Base-by-base conservation (phyloP, 2,888 invertebrate species). In the Archips crataeganus region DNA sequence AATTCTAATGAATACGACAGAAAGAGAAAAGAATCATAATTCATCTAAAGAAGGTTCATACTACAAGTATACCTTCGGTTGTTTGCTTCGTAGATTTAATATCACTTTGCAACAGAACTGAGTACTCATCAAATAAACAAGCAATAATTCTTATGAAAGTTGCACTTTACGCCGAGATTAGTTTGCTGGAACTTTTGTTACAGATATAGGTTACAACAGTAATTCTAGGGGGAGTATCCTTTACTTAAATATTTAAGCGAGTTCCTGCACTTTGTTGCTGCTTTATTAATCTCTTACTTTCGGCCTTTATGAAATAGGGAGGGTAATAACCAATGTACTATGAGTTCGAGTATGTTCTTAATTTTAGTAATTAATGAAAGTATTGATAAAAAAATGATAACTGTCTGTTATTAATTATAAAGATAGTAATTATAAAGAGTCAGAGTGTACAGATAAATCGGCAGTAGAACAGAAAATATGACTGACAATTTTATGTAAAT, bases 141-240 rank as follows among this genome's bases (percentile, higher is more conserved):
- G 51, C 64, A 69, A 69, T 74, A 69, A 64, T 74, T 60, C 64
- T 84, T 81, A 85, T 83, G 81, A 86, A 88, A 84, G 80, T 85
- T 86, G 82, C 86, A 85, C 84, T 82, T 83, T 83, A 82, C 78
- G 86, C 87, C 88, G 81, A 81, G 81, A 80, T 76, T 80, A 89
- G 85, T 87, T 88, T 83, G 76, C 77, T 64, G 70, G 64, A 84
- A 87, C 81, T 87, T 85, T 79, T 79, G 77, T 80, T 81, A 81
- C 79, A 78, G 82, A 82, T 81, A 79, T 79, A 79, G 80, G 80
- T 80, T 76, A 76, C 77, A 80, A 74, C 80, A 79, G 79, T 79
- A 79, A 81, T 80, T 81, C 80, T 79, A 77, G 76, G 75, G 64
- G 80, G 82, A 80, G 80, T 76, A 75, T 70, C 70, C 63, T 75